Evolutionary conservation across 2,888 invertebrate species (phyloP).

Genomic region (Xanthia togata): DNA sequence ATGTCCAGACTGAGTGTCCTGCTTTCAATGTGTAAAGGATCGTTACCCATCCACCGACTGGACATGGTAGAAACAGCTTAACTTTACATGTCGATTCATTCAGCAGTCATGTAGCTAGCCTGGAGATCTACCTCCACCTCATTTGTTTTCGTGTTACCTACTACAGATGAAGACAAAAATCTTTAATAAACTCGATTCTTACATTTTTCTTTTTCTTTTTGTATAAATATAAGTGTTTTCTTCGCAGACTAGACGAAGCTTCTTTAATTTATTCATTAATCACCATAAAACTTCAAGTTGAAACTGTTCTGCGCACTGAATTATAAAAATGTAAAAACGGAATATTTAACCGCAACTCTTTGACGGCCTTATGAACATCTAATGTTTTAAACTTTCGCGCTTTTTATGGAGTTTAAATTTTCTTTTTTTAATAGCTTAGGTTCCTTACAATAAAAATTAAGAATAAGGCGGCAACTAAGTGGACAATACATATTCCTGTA

Average conservation of each 20-base stretch:
- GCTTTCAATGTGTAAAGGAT: neutral
- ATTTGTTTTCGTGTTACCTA: conserved; percentile 23
- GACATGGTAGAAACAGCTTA: neutral
- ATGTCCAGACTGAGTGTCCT: neutral
- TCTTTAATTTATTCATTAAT: conserved; percentile 58
- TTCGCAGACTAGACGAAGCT: conserved; percentile 31
- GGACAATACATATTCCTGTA: neutral
- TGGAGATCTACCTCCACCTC: neutral
- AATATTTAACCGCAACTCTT: conserved; percentile 38
- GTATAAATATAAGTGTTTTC: conserved; percentile 35
- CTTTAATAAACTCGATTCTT: conserved; percentile 5
- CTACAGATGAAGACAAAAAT: conserved; percentile 6
- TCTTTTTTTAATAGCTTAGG: neutral
- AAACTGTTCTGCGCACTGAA: conserved; percentile 41
- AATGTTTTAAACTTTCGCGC: conserved; percentile 31
- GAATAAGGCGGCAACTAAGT: neutral
- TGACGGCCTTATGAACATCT: conserved; percentile 32
- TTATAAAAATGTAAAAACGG: conserved; percentile 55
- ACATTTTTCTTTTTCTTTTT: conserved; percentile 17
- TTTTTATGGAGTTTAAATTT: conserved; percentile 18
- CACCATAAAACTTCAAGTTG: conserved; percentile 53
- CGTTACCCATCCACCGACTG: neutral
- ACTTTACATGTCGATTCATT: neutral
- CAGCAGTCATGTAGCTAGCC: no score
- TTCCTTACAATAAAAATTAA: neutral